Evolutionary conservation across 2,113 vertebrate genomes (phyloP), one percentile per base, ranked within the genome.

Genomic region (Macquaria australasica): DNA sequence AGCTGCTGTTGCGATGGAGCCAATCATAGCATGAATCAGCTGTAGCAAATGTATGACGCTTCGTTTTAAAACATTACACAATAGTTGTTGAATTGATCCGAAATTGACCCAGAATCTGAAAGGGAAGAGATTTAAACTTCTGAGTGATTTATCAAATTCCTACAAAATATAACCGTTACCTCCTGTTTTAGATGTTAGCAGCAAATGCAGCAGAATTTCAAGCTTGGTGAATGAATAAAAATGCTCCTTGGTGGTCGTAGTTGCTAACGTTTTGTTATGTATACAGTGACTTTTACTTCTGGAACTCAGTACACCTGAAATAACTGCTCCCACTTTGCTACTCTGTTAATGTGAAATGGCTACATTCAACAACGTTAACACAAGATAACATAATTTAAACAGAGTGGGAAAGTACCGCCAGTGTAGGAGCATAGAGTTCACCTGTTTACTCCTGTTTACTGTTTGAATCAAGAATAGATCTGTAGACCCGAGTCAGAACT

Each of bases 401-500:
- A 58, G 68, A 45, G 50, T 31, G 14, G 21, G 14, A 7, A 23
- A 48, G 66, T 50, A 37, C 25, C 34, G 21, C 21, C 12, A 34
- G 34, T 34, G 60, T 28, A 28, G 28, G 0, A 68, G n/a, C 2
- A 11, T 18, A 34, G 0, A 14, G 7, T 45, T 58, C n/a, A 28
- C 39, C n/a, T 8, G 78, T 66, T 69, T 43, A 20, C 39, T 6
- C 37, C 37, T 6, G 5, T 39, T 39, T 39, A 39, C 53, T 39
- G 25, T 23, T 3, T 20, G 14, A 74, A 20, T 6, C 8, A 23
- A 28, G 28, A 77, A 34, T 0, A 66, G 48, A 43, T 53, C 55
- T 60, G 58, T 56, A 43, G 41, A 41, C 39, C 39, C 11, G 37
- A 78, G 39, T 70, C 37, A 14, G 45, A 72, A 10, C 72, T 75